Base-by-base conservation (phyloP, 2,113 vertebrate species). In the Pelecanoides urinatrix region DNA sequence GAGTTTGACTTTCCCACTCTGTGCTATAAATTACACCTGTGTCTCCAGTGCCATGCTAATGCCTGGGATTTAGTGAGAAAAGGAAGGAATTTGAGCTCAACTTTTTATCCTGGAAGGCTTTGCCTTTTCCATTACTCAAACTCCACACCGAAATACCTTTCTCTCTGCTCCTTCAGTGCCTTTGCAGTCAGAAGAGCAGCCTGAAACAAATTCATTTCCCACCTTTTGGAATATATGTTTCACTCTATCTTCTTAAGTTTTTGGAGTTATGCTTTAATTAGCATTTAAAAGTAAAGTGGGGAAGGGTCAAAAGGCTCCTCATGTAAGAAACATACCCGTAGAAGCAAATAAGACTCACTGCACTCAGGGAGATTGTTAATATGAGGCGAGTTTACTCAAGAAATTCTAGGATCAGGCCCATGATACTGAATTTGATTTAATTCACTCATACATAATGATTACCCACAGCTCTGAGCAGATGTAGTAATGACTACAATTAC, bases 401-500 rank as follows among this genome's bases (percentile, higher is more conserved):
- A 88, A 94, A 92, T 88, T 88, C 66, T 85, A 90, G 93, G 90
- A 97, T 96, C 92, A 59, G 82, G 93, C 88, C 93, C 71, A 73
- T 55, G 63, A 90, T 92, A 76, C 40, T 66, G 90, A 95, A 83
- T 90, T 93, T 96, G 81, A 95, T 96, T 96, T 96, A 95, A 96
- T 96, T 95, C 96, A 90, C 75, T 97, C 92, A 90, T 96, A 95
- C 93, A 94, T 96, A 97, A 93, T 96, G 96, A 96, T 96, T 94
- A 95, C 88, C 90, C 92, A 94, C 95, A 94, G 85, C 96, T 96
- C 95, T 86, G 81, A 94, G 92, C 96, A 97, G 96, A 96, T 96
- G 95, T 92, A 96, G 93, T 97, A 96, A 96, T 96, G 96, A 96
- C 94, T 97, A 97, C 92, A 95, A 96, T 97, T 96, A 97, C 96